phyloP scores from a whole-genome alignment of 2,888 invertebrate species.

The Thymelicus acteon region DNA sequence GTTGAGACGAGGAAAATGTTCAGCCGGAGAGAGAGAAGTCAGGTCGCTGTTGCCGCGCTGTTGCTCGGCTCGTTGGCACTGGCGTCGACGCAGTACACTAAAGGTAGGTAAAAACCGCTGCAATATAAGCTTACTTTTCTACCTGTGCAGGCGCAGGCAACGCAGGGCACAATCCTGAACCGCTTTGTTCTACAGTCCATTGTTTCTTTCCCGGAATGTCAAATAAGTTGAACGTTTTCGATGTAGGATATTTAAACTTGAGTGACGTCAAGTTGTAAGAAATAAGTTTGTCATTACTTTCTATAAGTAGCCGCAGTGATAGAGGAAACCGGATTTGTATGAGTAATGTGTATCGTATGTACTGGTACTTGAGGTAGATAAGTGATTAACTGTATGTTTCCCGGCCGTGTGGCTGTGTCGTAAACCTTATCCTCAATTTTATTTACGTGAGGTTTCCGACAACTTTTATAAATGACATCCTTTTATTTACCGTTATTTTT shows the following conservation, averaged over 20 bases:
- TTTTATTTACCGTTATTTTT: background rate
- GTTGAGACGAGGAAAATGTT: conserved; percentile 69
- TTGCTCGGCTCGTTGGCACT: conserved; percentile 68
- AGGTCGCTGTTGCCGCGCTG: conserved; percentile 60
- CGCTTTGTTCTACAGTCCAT: conserved; percentile 72
- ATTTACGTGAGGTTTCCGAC: conserved; percentile 4
- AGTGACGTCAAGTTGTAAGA: conserved; percentile 39
- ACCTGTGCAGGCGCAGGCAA: conserved; percentile 68
- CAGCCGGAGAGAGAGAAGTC: conserved; percentile 70
- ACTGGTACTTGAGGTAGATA: conserved; percentile 12
- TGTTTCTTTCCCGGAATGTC: conserved; percentile 52
- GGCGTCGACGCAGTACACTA: conserved; percentile 77
- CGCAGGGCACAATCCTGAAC: conserved; percentile 56
- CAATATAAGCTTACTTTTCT: conserved; percentile 54
- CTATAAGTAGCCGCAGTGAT: conserved; percentile 14
- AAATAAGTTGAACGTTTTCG: conserved; percentile 16
- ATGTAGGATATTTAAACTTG: conserved; percentile 23
- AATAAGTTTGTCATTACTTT: conserved; percentile 37
- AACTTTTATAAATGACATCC: background rate
- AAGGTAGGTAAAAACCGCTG: conserved; percentile 69
- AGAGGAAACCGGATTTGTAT: conserved; percentile 34
- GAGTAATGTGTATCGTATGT: conserved; percentile 30
- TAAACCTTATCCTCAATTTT: conserved; percentile 15
- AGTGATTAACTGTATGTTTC: conserved; percentile 29
- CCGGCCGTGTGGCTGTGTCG: conserved; percentile 13